Percentiles rank a stretch among this genome's conserved stretches.
Evolutionary conservation across 2,113 vertebrate species (phyloP).

Genomic region (Atherinomorus stipes): DNA sequence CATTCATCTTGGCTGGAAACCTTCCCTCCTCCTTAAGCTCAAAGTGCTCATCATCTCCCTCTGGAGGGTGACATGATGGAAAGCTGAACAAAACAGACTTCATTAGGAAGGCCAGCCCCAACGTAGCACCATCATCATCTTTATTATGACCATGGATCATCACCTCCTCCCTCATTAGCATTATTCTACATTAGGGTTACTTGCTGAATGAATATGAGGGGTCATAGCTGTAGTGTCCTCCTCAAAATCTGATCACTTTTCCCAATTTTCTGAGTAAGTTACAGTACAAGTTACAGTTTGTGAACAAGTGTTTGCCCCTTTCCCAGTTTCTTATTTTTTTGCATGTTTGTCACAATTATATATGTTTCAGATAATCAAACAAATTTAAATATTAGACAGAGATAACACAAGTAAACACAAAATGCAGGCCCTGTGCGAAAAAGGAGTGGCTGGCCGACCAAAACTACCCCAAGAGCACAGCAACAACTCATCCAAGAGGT

Average conservation of each 20-base stretch:
- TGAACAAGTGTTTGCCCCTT: background rate
- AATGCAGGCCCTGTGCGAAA: too few relatives aligned
- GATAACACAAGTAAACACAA: too few relatives aligned
- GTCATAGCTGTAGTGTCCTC: constrained; percentile 2
- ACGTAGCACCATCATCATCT: constrained; percentile 14
- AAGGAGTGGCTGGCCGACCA: too few relatives aligned
- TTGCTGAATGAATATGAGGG: constrained; percentile 5
- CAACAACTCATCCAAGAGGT: too few relatives aligned
- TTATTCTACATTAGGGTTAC: constrained; percentile 22
- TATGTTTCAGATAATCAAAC: too few relatives aligned
- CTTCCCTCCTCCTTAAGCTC: constrained; percentile 42
- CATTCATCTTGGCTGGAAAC: constrained; percentile 50
- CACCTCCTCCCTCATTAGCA: constrained; percentile 37
- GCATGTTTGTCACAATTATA: too few relatives aligned
- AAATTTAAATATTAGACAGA: too few relatives aligned
- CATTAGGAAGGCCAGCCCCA: constrained; percentile 11
- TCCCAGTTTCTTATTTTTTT: too few relatives aligned
- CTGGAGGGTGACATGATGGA: constrained; percentile 42
- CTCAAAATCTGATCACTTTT: background rate
- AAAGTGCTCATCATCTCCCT: constrained; percentile 57
- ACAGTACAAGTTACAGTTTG: background rate
- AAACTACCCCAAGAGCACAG: too few relatives aligned
- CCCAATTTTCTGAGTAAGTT: constrained; percentile 4
- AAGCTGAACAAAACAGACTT: constrained; percentile 23
- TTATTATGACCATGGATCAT: constrained; percentile 14